Evolutionary conservation across 2,888 invertebrate genomes (phyloP).

Genomic region (Drosophila meridionalis): DNA sequence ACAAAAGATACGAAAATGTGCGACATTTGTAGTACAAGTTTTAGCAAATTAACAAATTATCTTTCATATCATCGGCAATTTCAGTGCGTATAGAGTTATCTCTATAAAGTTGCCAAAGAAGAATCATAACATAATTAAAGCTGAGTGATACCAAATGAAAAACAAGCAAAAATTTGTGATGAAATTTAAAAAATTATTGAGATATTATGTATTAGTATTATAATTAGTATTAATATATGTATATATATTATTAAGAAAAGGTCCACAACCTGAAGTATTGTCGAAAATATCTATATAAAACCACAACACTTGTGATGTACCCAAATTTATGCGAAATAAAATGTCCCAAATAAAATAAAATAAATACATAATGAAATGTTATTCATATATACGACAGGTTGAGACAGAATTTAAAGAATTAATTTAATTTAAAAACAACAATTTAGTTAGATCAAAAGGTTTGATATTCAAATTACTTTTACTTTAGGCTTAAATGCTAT

Average conservation of each 20-base stretch:
- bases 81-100: not conserved
- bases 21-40: slow-evolving; percentile 33
- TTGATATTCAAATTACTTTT: not conserved
- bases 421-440: not conserved
- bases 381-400: not conserved
- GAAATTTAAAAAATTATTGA: not conserved
- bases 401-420: not conserved
- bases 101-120: not conserved
- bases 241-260: not conserved
- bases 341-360: not conserved
- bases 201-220: not conserved
- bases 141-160: not conserved
- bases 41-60: slow-evolving; percentile 35
- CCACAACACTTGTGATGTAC: not conserved
- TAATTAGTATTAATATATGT: not conserved
- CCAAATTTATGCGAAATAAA: not conserved
- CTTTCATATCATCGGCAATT: slow-evolving; percentile 17
- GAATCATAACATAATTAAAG: slow-evolving; percentile 3
- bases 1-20: slow-evolving; percentile 9
- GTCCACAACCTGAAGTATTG: no score
- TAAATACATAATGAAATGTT: not conserved
- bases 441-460: not conserved
- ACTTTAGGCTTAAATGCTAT: not conserved
- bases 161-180: not conserved
- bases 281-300: no score